Percentiles rank a stretch among this genome's conserved stretches.
phyloP scores from a whole-genome alignment of 53 echinoderm and acorn worm species.

The Arbacia lixula region DNA sequence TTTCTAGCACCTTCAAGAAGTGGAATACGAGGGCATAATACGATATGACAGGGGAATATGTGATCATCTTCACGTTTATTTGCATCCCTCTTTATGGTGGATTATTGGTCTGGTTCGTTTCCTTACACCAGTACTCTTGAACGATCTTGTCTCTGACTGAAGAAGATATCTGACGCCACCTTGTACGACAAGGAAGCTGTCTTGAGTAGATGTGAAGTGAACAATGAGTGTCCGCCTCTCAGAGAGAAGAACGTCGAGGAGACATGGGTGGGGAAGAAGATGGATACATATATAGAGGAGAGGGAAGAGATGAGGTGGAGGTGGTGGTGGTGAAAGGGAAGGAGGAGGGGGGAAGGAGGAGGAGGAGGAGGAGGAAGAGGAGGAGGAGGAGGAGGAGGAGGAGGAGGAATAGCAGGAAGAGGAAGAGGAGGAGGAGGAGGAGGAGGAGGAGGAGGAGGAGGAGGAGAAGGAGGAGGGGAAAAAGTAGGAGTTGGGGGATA shows the following conservation, averaged over 20 bases:
- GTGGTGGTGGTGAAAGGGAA: not conserved
- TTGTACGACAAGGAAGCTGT: too few species aligned
- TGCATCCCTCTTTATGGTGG: constrained; percentile 35
- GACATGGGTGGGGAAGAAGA: not conserved
- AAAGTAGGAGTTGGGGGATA: not conserved
- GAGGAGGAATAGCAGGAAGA: too few species aligned
- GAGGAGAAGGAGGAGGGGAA: not conserved
- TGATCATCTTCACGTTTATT: constrained; percentile 45
- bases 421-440: not conserved
- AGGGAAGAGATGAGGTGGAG: not conserved
- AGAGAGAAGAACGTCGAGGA: too few species aligned
- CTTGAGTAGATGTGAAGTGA: too few species aligned
- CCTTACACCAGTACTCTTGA: not conserved
- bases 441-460: not conserved
- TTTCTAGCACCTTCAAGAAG: too few species aligned
- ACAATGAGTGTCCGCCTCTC: too few species aligned
- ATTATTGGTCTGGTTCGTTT: constrained; percentile 10
- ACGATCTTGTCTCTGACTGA: too few species aligned
- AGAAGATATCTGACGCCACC: not conserved
- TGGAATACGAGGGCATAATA: too few species aligned
- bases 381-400: not conserved
- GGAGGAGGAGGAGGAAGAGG: not conserved
- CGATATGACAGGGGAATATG: too few species aligned
- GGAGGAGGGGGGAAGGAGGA: not conserved
- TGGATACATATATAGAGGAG: not conserved